These are phyloP conservation scores for Bombus superbus DNA, from an alignment of 1,140 invertebrate species.

Conservation along the genomic window DNA sequence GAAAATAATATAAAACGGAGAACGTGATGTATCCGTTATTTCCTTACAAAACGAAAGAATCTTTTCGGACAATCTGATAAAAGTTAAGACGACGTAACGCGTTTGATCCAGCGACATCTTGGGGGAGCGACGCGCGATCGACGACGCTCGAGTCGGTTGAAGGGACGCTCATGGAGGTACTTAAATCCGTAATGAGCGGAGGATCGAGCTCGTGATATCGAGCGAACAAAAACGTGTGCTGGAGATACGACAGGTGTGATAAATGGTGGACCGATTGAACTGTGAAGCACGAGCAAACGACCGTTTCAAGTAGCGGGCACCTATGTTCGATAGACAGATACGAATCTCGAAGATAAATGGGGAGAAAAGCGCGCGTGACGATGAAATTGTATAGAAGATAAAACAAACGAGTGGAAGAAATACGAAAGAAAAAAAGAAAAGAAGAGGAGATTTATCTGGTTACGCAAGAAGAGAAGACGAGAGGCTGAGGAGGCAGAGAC, in stretches of 20 bases:
- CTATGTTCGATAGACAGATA: neutral
- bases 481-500: no score
- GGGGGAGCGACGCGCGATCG: neutral
- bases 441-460: no score
- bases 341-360: no score
- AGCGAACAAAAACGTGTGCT: neutral
- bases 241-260: neutral
- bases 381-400: no score
- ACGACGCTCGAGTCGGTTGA: neutral
- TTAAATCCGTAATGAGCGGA: slow-evolving; percentile 22
- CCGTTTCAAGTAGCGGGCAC: neutral
- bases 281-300: neutral
- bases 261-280: neutral
- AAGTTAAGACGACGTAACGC: no score
- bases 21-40: no score
- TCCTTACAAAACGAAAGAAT: no score
- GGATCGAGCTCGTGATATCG: slow-evolving; percentile 4
- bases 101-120: neutral
- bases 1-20: no score
- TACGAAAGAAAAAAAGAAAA: neutral
- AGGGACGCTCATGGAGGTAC: slow-evolving; percentile 3
- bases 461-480: neutral
- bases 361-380: no score
- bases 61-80: neutral
- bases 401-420: neutral